Percentiles rank a stretch among this genome's conserved stretches.
These are phyloP conservation scores for Lutraria lutraria DNA, from an alignment of 2,888 invertebrate genomes.

Conservation along the genomic window DNA sequence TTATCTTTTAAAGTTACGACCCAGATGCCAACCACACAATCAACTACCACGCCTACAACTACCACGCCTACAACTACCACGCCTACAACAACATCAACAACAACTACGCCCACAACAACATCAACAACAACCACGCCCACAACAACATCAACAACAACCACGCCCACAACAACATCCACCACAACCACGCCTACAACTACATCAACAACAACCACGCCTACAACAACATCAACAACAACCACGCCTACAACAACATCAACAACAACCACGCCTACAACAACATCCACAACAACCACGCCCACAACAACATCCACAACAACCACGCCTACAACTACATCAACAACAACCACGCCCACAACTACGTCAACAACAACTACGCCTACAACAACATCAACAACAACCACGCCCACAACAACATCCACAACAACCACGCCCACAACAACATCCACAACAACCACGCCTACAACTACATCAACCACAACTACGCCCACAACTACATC, in stretches of 20 bases:
- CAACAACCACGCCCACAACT: neutral
- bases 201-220: neutral
- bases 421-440: neutral
- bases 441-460: neutral
- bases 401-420: neutral
- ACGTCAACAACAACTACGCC: neutral
- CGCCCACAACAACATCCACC: neutral
- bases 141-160: neutral
- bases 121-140: neutral
- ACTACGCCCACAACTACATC: neutral
- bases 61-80: neutral
- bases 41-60: neutral
- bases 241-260: neutral
- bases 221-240: neutral
- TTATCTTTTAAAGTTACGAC: neutral
- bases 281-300: neutral
- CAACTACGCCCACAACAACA: neutral
- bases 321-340: neutral
- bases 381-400: neutral
- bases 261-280: neutral
- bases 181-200: neutral
- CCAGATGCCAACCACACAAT: neutral
- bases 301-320: neutral
- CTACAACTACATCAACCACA: neutral
- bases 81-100: neutral